A percentile compares a stretch with the other conserved stretches of the same genome.
Evolutionary conservation across 2,888 invertebrate species (phyloP).

Genomic region (Nycteola revayana): DNA sequence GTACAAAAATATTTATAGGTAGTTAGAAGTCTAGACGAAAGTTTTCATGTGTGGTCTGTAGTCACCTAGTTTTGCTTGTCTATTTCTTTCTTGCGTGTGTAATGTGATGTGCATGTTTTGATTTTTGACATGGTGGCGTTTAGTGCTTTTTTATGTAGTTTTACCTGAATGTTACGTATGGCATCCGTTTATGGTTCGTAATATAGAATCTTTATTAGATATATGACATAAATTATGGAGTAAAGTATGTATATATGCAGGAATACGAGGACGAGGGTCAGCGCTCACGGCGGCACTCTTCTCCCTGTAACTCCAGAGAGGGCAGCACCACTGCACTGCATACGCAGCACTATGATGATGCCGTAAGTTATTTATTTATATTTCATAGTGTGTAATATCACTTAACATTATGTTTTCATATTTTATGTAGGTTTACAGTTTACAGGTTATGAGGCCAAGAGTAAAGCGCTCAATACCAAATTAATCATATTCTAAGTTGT

Average conservation of each 20-base stretch:
- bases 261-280: conserved; percentile 86
- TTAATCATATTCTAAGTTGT: no score
- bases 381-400: no score
- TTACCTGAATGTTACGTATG: conserved; percentile 4
- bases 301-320: conserved; percentile 86
- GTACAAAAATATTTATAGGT: conserved; percentile 17
- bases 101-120: conserved; percentile 46
- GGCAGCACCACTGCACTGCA: conserved; percentile 85
- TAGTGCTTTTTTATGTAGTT: conserved; percentile 18
- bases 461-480: no score
- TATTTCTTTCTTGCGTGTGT: conserved; percentile 44
- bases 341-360: conserved; percentile 83
- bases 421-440: no score
- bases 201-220: not conserved
- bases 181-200: not conserved
- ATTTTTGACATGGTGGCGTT: conserved; percentile 32
- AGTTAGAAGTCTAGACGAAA: conserved; percentile 25
- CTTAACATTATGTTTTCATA: no score
- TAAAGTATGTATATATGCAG: conserved; percentile 58
- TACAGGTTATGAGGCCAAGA: no score
- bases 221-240: conserved; percentile 6
- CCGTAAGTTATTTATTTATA: conserved; percentile 74
- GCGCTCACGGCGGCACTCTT: conserved; percentile 85
- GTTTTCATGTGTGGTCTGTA: conserved; percentile 20
- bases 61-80: conserved; percentile 29